Conservation (phyloP, 1,140 invertebrate species). For the Musca domestica region DNA sequence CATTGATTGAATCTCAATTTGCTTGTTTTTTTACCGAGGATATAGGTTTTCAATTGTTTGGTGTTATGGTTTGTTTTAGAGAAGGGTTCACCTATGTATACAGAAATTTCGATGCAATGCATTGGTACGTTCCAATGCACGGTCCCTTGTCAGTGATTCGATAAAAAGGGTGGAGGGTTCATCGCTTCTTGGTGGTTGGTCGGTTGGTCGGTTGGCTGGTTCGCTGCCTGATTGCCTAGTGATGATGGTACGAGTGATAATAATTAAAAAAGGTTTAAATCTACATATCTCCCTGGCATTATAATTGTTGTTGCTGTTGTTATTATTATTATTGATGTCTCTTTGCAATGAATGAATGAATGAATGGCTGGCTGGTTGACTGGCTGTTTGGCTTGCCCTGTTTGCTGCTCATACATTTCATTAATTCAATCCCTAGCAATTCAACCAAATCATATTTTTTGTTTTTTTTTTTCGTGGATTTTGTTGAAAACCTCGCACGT, state of each 20-base stretch:
- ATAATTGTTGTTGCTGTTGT: no score
- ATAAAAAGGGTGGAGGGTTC: neutral
- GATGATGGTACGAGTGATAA: no score
- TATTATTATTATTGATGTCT: no score
- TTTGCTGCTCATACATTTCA: no score
- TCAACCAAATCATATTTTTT: neutral
- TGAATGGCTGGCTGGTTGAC: conserved; percentile 10
- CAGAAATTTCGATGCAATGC: neutral
- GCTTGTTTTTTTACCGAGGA: neutral
- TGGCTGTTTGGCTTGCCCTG: neutral
- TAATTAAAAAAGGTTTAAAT: no score
- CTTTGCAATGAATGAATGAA: conserved; percentile 3
- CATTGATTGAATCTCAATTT: neutral
- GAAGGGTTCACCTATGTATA: no score
- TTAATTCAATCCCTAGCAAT: neutral
- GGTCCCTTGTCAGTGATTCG: neutral
- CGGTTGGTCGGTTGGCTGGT: neutral
- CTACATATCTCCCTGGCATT: no score
- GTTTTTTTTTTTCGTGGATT: neutral
- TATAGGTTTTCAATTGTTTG: no score
- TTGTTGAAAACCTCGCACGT: conserved; percentile 5
- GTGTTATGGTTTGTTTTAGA: no score
- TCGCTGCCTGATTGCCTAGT: neutral
- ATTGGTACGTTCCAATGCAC: neutral
- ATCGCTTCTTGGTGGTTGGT: neutral